Conservation (phyloP, 2,888 invertebrate species). For the Latheticus oryzae region DNA sequence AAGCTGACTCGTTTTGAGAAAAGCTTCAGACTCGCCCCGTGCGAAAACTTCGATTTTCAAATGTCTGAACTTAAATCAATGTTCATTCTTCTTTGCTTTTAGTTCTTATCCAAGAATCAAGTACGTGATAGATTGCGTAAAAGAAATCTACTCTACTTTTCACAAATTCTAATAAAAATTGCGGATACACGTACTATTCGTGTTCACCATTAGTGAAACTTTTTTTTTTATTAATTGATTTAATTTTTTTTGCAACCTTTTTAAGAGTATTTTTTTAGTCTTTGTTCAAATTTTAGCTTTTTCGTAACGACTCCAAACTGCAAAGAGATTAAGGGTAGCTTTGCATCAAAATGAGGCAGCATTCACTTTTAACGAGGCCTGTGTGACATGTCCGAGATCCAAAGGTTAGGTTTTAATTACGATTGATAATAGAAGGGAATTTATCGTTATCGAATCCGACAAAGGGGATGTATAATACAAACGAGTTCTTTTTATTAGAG, state of each 20-base stretch:
- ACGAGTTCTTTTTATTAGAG: constrained; percentile 20
- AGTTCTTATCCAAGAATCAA: constrained; percentile 30
- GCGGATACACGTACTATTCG: constrained; percentile 9
- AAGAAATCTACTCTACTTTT: constrained; percentile 11
- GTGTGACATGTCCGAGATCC: constrained; percentile 13
- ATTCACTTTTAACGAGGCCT: constrained; percentile 30
- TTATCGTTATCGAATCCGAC: constrained; percentile 15
- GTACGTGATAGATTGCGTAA: constrained; percentile 33
- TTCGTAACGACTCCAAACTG: constrained; percentile 14
- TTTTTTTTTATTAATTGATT: constrained; percentile 18
- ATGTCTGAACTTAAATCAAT: constrained; percentile 31
- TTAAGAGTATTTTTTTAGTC: constrained; percentile 3
- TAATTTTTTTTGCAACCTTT: constrained; percentile 6
- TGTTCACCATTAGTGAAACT: constrained; percentile 1
- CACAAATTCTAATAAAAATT: no score
- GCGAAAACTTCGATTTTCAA: constrained; percentile 15
- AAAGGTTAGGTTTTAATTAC: constrained; percentile 30
- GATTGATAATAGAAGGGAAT: constrained; percentile 13
- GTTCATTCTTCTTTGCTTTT: constrained; percentile 32
- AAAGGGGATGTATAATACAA: constrained; percentile 7
- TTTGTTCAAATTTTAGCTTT: constrained; percentile 9
- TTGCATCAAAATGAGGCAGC: constrained; percentile 23
- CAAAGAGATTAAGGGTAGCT: constrained; percentile 22
- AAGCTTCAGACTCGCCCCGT: neutral
- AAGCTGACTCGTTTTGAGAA: neutral